Conservation (phyloP, 1,140 invertebrate species). For the Zelostemma sp. region DNA sequence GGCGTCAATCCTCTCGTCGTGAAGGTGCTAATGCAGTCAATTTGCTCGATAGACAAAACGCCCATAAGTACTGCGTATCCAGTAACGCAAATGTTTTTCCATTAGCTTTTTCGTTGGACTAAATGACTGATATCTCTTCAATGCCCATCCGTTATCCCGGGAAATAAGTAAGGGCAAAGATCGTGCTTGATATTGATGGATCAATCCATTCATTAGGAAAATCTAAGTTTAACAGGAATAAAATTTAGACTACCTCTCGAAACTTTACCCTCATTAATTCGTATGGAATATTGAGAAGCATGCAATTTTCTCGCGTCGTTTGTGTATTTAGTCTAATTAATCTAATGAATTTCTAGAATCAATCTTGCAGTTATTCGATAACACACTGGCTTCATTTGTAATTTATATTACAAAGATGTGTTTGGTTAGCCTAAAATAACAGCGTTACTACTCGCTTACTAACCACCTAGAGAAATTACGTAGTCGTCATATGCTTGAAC, state of each 20-base stretch:
- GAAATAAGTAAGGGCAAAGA: conserved; percentile 35
- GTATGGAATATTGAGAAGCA: too few species aligned
- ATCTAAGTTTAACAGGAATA: background rate
- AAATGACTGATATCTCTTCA: conserved; percentile 46
- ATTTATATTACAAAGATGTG: conserved; percentile 7
- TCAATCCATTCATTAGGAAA: conserved; percentile 16
- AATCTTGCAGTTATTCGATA: background rate
- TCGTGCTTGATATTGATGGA: conserved; percentile 47
- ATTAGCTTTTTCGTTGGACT: background rate
- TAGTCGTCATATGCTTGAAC: background rate
- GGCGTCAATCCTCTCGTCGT: background rate
- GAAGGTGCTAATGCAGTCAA: conserved; percentile 4
- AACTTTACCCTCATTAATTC: background rate
- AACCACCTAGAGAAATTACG: background rate
- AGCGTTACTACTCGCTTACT: background rate
- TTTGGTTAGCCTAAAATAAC: conserved; percentile 19
- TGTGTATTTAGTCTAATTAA: conserved; percentile 1
- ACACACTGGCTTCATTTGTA: conserved; percentile 1
- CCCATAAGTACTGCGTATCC: background rate
- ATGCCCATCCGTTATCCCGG: conserved; percentile 50
- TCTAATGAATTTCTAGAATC: background rate
- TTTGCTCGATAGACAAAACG: background rate
- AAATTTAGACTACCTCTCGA: background rate
- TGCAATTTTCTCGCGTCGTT: too few species aligned
- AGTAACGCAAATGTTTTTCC: background rate